Evolutionary conservation across 2,113 vertebrate species (phyloP), one percentile per base, ranked within the genome.

Genomic region (Stegastes partitus): DNA sequence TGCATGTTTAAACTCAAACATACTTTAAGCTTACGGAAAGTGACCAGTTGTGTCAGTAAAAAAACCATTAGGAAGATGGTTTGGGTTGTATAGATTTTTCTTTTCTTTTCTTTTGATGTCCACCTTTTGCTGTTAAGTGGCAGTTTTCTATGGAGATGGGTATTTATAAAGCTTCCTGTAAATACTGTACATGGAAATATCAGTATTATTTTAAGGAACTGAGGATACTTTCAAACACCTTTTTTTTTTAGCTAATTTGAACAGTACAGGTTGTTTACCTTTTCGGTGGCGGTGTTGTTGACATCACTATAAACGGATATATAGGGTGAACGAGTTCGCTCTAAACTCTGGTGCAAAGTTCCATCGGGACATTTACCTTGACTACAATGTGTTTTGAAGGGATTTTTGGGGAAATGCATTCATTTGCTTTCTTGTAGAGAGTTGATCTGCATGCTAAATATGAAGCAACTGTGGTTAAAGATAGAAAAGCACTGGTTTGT

Each of bases 151-250:
- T 88, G 91, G 91, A 91, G 89, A 70, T 79, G 68, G 82, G 85
- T 88, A 76, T 95, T 93, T 95, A 94, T 63, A 71, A 93, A 94
- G 90, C 91, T 80, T 92, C 80, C 71, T 96, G 95, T 95, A 96
- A 93, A 95, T 96, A 94, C 90, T 96, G 93, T 94, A 93, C 92
- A 94, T 94, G 93, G 89, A 90, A 91, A 94, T 87, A 82, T 84
- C 85, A 92, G 94, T 91, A 89, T 96, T 95, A 91, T 93, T 93
- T 82, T 77, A 77, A 66, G 89, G 82, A 87, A 74, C 58, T 79
- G 81, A 90, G 77, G 78, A 88, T 81, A 93, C 93, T 85, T 88
- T 87, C 82, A 45, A 44, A 71, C n/a, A 26, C 7, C 87, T 58
- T 72, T 84, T 86, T 84, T 86, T 76, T 22, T 6, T 31, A 22